Base-by-base conservation (phyloP, 2,797 vertebrate species). In the Betta splendens region DNA sequence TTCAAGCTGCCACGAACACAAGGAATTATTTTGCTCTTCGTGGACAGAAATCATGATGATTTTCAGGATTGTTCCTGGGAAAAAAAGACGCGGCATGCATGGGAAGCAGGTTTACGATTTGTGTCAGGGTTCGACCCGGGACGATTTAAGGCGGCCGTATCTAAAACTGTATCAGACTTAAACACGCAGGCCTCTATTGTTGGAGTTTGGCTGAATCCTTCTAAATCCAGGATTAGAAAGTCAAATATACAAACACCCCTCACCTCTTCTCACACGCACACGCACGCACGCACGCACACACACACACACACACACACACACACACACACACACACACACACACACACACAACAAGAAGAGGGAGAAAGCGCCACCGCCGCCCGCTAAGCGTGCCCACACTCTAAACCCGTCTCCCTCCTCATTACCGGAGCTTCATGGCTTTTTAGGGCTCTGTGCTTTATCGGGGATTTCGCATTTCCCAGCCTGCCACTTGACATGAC, bases 391-490 rank as follows among this genome's bases (percentile, higher is more conserved):
- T 69, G 82, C 62, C 69, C 73, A 83, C 80, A 80, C 78, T 75
- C 75, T 56, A 79, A 83, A 87, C 82, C 73, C 85, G 88, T 91
- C 87, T 85, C 88, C 87, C 89, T 89, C 79, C 85, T 90, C 85
- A 92, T 92, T 91, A 90, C 85, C 71, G 72, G 68, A 77, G 85
- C 81, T 87, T 89, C 86, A 86, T 89, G 89, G 87, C 77, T 87
- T 85, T 89, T 87, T 81, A 84, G 78, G 69, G 79, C 81, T 88
- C 77, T 84, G 78, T 75, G 77, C 86, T 91, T 89, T 92, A 92
- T 90, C 88, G 80, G 79, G 87, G 87, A 88, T 90, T 92, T 91
- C 84, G 87, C 85, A 88, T 89, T 91, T 88, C 76, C 80, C 72
- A 81, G 85, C 71, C 79, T 74, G 77, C 85, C 85, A 88, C 85